A percentile compares a stretch with the other conserved stretches of the same genome.
phyloP scores from a whole-genome alignment of 2,797 vertebrate genomes.

The Gallinago stenura region DNA sequence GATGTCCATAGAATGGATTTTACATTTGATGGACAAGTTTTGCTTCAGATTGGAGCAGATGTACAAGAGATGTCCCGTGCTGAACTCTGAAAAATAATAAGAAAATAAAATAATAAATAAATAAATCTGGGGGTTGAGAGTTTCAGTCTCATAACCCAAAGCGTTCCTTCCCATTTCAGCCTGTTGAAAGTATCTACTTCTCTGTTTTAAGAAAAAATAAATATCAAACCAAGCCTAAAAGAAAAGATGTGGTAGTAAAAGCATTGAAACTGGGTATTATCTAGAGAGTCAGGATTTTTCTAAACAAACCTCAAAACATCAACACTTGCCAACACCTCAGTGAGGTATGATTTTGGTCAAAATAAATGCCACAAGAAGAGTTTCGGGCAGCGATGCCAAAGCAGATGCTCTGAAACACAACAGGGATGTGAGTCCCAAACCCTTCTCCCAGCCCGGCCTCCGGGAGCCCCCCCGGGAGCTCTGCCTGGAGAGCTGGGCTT shows the following conservation, averaged over 20 bases:
- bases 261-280: neutral
- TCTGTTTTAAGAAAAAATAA: neutral
- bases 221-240: neutral
- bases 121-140: too few species aligned
- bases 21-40: neutral
- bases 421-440: rapidly evolving
- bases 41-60: neutral
- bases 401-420: rapidly evolving
- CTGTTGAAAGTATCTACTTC: neutral
- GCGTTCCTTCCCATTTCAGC: neutral
- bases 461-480: rapidly evolving
- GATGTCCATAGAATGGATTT: neutral
- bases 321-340: neutral
- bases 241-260: rapidly evolving
- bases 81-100: neutral
- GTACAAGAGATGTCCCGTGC: rapidly evolving
- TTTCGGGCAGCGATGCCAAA: neutral
- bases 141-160: neutral
- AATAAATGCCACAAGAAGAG: neutral
- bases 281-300: neutral
- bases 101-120: neutral
- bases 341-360: neutral
- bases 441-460: neutral
- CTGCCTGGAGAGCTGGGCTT: neutral
- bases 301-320: neutral